Conservation (phyloP, 92 coral and sea anemone genomes). For the Parazoanthus atlanticus region DNA sequence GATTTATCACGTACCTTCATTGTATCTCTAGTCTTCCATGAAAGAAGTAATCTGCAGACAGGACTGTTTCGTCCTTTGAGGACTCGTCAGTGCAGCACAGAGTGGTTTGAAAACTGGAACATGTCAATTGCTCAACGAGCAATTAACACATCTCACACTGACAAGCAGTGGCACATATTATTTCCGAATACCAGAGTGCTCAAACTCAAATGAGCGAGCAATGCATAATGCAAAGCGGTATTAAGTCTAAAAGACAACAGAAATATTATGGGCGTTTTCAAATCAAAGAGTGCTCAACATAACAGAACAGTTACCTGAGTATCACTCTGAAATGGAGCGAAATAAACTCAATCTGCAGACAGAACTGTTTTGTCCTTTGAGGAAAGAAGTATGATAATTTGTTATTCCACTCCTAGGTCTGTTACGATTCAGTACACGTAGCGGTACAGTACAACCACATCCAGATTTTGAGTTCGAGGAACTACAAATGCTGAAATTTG, state of each 20-base stretch:
- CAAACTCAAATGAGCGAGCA: conserved; percentile 8
- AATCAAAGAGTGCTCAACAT: conserved; percentile 20
- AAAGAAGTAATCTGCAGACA: not conserved
- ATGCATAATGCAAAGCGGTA: conserved; percentile 1
- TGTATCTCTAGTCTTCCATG: not conserved
- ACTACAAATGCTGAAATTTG: too few relatives aligned
- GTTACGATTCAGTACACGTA: too few relatives aligned
- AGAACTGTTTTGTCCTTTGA: not conserved
- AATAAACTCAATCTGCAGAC: conserved; percentile 13
- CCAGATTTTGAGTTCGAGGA: too few relatives aligned
- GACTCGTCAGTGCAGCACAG: not conserved
- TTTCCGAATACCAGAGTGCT: conserved; percentile 1
- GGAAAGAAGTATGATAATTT: too few relatives aligned
- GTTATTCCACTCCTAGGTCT: too few relatives aligned
- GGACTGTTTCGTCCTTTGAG: not conserved
- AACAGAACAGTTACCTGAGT: conserved; percentile 5
- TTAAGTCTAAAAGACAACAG: not conserved
- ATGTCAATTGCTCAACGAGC: not conserved
- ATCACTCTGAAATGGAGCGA: not conserved
- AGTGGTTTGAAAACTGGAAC: conserved; percentile 1
- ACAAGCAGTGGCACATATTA: conserved; percentile 6
- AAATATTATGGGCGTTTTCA: not conserved
- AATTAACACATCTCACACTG: conserved; percentile 10
- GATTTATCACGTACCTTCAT: not conserved
- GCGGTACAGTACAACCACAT: too few relatives aligned